phyloP scores from a whole-genome alignment of 2,797 vertebrate genomes.

The Monodelphis domestica region DNA sequence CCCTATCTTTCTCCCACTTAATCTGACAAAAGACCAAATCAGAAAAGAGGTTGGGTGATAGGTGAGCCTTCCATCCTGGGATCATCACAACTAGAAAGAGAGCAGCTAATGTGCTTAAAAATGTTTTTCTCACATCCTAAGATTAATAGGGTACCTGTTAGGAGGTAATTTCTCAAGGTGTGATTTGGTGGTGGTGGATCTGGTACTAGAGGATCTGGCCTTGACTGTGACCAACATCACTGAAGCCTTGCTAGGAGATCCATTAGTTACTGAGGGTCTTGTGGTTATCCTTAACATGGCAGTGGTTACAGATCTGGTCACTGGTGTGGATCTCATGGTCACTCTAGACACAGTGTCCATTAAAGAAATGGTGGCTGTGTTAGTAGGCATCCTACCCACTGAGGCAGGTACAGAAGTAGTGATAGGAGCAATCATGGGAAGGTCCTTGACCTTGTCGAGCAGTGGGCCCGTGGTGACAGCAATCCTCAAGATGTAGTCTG shows the following conservation, averaged over 20 bases:
- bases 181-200: not conserved
- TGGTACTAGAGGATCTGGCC: not conserved
- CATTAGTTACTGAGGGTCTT: not conserved
- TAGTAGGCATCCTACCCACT: not conserved
- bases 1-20: no score
- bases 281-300: not conserved
- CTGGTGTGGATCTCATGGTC: not conserved
- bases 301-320: not conserved
- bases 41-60: no score
- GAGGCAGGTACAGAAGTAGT: not conserved
- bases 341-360: conserved; percentile 18
- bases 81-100: not conserved
- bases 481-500: conserved; percentile 1
- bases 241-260: not conserved
- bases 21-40: no score
- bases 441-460: not conserved
- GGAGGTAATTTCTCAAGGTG: conserved; percentile 46
- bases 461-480: not conserved
- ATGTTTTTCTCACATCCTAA: not conserved
- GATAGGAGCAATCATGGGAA: not conserved
- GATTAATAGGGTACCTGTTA: conserved; percentile 56
- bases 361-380: conserved; percentile 40
- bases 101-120: not conserved
- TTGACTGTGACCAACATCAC: not conserved
- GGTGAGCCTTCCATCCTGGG: not conserved